Conservation (phyloP, 2,888 invertebrate species). For the Pocota personata region DNA sequence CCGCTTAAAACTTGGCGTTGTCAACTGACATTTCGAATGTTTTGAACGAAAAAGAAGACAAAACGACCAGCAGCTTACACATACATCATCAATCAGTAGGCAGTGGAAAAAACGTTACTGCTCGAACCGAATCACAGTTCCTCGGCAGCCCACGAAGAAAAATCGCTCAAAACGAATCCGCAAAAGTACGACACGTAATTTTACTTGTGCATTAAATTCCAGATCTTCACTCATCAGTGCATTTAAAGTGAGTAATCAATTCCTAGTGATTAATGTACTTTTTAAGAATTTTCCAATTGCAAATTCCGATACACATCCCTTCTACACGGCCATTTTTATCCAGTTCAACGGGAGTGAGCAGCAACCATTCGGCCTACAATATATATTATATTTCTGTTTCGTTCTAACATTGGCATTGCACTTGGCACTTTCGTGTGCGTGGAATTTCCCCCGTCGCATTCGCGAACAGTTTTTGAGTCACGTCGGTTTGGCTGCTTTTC, state of each 20-base stretch:
- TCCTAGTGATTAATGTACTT: slow-evolving; percentile 23
- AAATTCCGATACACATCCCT: slow-evolving; percentile 65
- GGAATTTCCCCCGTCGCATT: slow-evolving; percentile 53
- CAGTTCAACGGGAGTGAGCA: slow-evolving; percentile 39
- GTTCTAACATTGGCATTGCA: slow-evolving; percentile 66
- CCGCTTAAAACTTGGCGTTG: slow-evolving; percentile 58
- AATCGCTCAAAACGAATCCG: slow-evolving; percentile 11
- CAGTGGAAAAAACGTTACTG: slow-evolving; percentile 62
- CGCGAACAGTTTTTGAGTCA: slow-evolving; percentile 36
- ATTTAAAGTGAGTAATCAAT: slow-evolving; percentile 60
- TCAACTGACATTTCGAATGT: slow-evolving; percentile 61
- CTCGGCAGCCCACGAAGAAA: not conserved
- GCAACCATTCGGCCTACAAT: not conserved
- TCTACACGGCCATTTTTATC: slow-evolving; percentile 67
- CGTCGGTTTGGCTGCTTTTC: slow-evolving; percentile 38
- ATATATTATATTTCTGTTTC: slow-evolving; percentile 2
- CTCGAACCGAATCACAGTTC: slow-evolving; percentile 26
- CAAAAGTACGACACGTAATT: slow-evolving; percentile 13
- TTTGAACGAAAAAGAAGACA: slow-evolving; percentile 62
- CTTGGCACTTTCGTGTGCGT: slow-evolving; percentile 49
- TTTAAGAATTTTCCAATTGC: slow-evolving; percentile 38
- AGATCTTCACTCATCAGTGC: slow-evolving; percentile 26
- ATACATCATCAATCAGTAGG: not conserved
- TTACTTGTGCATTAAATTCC: not conserved
- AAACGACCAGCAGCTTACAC: slow-evolving; percentile 23